These are phyloP conservation scores for Syritta pipiens DNA, from an alignment of 2,888 invertebrate genomes.

Conservation along the genomic window DNA sequence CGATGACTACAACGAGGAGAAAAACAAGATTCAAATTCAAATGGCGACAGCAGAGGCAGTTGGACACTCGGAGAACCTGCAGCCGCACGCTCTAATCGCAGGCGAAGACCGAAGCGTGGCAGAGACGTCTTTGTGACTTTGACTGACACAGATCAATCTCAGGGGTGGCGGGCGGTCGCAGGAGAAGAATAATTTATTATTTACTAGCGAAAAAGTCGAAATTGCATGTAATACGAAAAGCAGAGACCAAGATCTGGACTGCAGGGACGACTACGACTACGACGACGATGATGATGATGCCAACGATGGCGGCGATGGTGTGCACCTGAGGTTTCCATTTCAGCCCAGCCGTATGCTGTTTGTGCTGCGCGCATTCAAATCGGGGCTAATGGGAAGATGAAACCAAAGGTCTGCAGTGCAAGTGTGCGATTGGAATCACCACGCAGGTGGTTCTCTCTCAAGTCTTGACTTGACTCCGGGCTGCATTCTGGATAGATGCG, in stretches of 20 bases:
- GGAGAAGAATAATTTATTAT: slow-evolving; percentile 61
- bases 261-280: background rate
- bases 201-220: slow-evolving; percentile 50
- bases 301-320: background rate
- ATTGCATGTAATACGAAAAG: slow-evolving; percentile 54
- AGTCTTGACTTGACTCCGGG: too few relatives aligned
- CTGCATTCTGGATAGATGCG: too few relatives aligned
- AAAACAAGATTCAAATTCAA: slow-evolving; percentile 54
- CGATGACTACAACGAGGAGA: slow-evolving; percentile 5
- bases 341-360: background rate
- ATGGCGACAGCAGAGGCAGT: slow-evolving; percentile 49
- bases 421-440: slow-evolving; percentile 40
- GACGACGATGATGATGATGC: slow-evolving; percentile 23
- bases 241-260: slow-evolving; percentile 17
- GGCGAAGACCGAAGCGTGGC: slow-evolving; percentile 25
- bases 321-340: slow-evolving; percentile 39
- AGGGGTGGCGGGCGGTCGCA: background rate
- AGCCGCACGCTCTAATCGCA: slow-evolving; percentile 20
- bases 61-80: slow-evolving; percentile 10
- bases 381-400: slow-evolving; percentile 5
- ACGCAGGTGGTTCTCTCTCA: slow-evolving; percentile 63
- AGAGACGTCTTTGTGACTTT: slow-evolving; percentile 51
- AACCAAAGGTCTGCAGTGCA: slow-evolving; percentile 8
- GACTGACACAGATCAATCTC: slow-evolving; percentile 68
- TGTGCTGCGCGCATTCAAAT: slow-evolving; percentile 11